These are phyloP conservation scores for Odontesthes bonariensis DNA, from an alignment of 2,113 vertebrate genomes.

Conservation along the genomic window DNA sequence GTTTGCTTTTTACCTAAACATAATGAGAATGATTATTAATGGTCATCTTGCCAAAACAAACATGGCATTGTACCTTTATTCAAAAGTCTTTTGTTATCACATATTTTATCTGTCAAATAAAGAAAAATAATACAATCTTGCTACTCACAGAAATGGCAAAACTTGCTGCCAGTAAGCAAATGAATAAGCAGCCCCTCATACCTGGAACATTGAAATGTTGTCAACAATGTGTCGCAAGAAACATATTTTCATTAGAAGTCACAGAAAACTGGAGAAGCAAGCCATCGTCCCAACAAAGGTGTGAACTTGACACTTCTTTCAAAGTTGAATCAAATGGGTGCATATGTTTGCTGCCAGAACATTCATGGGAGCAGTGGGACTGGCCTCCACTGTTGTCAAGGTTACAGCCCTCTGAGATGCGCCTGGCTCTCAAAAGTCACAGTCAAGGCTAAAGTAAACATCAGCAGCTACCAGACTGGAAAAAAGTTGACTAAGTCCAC, in stretches of 20 bases:
- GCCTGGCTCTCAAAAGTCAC: constrained; percentile 74
- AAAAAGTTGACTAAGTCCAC: constrained; percentile 81
- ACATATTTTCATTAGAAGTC: not conserved
- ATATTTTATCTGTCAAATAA: not conserved
- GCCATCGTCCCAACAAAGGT: constrained; percentile 27
- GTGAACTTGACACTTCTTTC: constrained; percentile 46
- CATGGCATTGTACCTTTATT: not conserved
- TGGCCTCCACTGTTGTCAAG: constrained; percentile 63
- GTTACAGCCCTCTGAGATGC: constrained; percentile 67
- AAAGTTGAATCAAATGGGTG: constrained; percentile 41
- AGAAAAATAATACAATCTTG: not conserved
- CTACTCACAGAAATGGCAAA: constrained; percentile 77
- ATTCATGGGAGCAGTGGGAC: constrained; percentile 52
- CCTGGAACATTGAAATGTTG: constrained; percentile 51
- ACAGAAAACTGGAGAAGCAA: not conserved
- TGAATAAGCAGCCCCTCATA: constrained; percentile 76
- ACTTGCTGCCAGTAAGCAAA: constrained; percentile 73
- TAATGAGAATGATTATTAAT: not conserved
- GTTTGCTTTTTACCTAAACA: constrained; percentile 73
- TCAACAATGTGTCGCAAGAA: not conserved
- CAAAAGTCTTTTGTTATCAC: not conserved
- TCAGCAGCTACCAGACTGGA: constrained; percentile 82
- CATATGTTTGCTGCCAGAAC: constrained; percentile 66
- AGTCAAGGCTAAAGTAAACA: constrained; percentile 82
- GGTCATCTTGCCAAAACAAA: not conserved